Conservation (phyloP, 2,113 vertebrate genomes). For the Echinops telfairi region DNA sequence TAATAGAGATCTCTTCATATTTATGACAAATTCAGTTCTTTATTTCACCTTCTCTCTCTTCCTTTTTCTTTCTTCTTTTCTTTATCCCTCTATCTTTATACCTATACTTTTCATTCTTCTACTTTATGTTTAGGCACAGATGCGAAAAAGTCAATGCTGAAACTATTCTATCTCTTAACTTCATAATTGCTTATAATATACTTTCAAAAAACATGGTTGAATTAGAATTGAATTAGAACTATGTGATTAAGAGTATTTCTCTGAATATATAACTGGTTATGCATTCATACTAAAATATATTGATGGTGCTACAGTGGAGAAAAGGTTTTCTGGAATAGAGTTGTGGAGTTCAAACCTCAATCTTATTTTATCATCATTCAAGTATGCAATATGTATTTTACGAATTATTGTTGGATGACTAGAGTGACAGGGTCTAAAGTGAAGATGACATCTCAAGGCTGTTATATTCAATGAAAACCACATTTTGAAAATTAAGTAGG, state of each 20-base stretch:
- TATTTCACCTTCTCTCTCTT: background rate
- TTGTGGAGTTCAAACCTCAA: too few relatives aligned
- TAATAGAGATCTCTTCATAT: background rate
- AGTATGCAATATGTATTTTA: background rate
- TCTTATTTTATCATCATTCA: background rate
- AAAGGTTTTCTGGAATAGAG: background rate
- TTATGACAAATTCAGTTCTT: background rate
- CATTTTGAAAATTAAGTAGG: background rate
- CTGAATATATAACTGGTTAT: background rate
- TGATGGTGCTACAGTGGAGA: background rate
- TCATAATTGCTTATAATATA: background rate
- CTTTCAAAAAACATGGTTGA: background rate
- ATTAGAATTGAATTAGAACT: background rate
- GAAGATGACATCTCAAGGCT: background rate
- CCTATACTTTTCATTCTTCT: too few relatives aligned
- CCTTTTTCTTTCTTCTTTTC: background rate
- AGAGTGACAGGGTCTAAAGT: background rate
- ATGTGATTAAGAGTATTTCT: background rate
- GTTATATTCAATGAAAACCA: background rate
- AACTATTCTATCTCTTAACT: background rate
- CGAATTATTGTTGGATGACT: background rate
- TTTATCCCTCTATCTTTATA: background rate
- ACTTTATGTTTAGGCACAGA: background rate
- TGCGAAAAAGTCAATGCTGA: background rate
- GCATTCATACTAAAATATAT: background rate